Percentiles rank a stretch among this genome's conserved stretches.
phyloP scores from a whole-genome alignment of 2,113 vertebrate species.

The Scomber scombrus region DNA sequence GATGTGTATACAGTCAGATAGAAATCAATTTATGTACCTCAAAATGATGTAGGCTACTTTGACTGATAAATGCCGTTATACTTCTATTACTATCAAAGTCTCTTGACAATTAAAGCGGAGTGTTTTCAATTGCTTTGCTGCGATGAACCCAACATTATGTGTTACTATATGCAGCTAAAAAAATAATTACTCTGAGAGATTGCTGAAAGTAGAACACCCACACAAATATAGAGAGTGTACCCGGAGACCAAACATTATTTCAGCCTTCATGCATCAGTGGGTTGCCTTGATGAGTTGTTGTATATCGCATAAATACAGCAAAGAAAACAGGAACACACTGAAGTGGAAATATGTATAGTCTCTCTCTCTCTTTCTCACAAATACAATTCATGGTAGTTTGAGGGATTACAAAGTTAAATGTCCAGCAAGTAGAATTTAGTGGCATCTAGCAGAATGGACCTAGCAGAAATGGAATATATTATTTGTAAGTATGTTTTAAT shows the following conservation, averaged over 20 bases:
- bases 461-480: no score
- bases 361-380: background rate
- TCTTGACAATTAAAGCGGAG: background rate
- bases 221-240: slow-evolving; percentile 7
- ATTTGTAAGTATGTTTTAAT: no score
- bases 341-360: background rate
- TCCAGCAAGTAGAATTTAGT: no score
- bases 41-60: background rate
- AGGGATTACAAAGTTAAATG: background rate
- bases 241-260: slow-evolving; percentile 15
- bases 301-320: slow-evolving; percentile 13
- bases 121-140: slow-evolving; percentile 9
- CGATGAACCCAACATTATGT: slow-evolving; percentile 14
- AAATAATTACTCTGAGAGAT: slow-evolving; percentile 20
- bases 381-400: background rate
- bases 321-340: slow-evolving; percentile 4
- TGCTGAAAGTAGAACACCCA: slow-evolving; percentile 12
- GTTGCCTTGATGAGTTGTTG: slow-evolving; percentile 33
- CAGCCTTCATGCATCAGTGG: slow-evolving; percentile 31
- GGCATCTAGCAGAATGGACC: no score
- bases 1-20: background rate
- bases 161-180: background rate
- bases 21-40: background rate
- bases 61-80: background rate
- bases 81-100: background rate